A percentile compares a stretch with the other conserved stretches of the same genome.
phyloP scores from a whole-genome alignment of 2,888 invertebrate genomes.

The Drosophila differens region DNA sequence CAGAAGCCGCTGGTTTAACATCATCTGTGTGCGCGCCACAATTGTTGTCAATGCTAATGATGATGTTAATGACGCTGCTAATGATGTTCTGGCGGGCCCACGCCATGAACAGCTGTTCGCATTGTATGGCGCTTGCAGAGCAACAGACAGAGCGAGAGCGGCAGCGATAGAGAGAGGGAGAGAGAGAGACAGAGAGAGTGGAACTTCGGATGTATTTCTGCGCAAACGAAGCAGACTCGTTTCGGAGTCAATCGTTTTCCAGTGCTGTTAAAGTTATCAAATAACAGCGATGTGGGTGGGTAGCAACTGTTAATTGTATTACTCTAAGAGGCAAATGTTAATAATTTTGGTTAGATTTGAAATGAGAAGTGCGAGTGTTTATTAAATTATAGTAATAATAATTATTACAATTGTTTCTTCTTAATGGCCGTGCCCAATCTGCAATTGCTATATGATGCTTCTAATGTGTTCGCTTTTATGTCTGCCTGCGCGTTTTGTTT shows the following conservation, averaged over 20 bases:
- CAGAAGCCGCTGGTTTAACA: constrained; percentile 72
- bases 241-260: constrained; percentile 49
- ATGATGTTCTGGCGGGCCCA: constrained; percentile 61
- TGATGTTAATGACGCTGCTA: constrained; percentile 48
- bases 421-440: constrained; percentile 23
- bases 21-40: constrained; percentile 51
- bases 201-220: constrained; percentile 26
- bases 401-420: constrained; percentile 42
- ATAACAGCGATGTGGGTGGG: constrained; percentile 21
- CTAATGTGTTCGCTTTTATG: constrained; percentile 61
- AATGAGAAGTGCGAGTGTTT: constrained; percentile 20
- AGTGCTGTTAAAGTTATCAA: constrained; percentile 43
- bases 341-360: constrained; percentile 3
- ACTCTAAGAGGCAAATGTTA: constrained; percentile 1
- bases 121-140: constrained; percentile 5
- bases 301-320: constrained; percentile 25
- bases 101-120: constrained; percentile 57
- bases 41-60: constrained; percentile 37
- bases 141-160: neutral
- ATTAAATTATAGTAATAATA: constrained; percentile 30
- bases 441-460: constrained; percentile 36
- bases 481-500: constrained; percentile 69
- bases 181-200: neutral
- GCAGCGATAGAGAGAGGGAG: neutral
- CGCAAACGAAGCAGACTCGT: constrained; percentile 26